phyloP scores from a whole-genome alignment of 2,888 invertebrate genomes.

The Lagria hirta region DNA sequence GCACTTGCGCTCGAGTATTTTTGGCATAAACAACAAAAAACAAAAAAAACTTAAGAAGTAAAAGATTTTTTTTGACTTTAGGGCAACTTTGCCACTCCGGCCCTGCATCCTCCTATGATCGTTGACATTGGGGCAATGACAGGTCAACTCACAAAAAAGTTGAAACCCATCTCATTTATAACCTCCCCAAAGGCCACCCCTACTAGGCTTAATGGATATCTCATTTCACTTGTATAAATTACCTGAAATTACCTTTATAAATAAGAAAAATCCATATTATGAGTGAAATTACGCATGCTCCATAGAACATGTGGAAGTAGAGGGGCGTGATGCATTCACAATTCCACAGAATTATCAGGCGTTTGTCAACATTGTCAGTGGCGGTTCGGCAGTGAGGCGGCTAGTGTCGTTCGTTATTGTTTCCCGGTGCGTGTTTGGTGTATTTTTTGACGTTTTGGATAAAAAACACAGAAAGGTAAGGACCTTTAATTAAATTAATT shows the following conservation, averaged over 20 bases:
- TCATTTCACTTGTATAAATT: constrained; percentile 27
- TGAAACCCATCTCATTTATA: no score
- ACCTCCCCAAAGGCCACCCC: no score
- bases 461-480: background rate
- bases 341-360: constrained; percentile 28
- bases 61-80: no score
- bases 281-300: constrained; percentile 22
- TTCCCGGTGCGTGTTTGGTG: constrained; percentile 17
- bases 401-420: constrained; percentile 1
- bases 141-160: no score
- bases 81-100: no score
- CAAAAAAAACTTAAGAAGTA: no score
- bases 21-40: no score
- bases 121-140: no score
- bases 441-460: constrained; percentile 11
- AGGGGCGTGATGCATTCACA: constrained; percentile 26
- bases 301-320: constrained; percentile 26
- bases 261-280: constrained; percentile 30
- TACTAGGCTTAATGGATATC: constrained; percentile 13
- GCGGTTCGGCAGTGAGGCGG: constrained; percentile 7
- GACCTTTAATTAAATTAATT: background rate
- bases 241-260: constrained; percentile 28
- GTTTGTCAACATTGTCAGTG: constrained; percentile 24
- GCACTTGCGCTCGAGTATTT: no score
- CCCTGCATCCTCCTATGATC: no score